A percentile compares a stretch with the other conserved stretches of the same genome.
These are phyloP conservation scores for Crocidura indochinensis DNA, from an alignment of 2,797 vertebrate genomes.

Conservation along the genomic window DNA sequence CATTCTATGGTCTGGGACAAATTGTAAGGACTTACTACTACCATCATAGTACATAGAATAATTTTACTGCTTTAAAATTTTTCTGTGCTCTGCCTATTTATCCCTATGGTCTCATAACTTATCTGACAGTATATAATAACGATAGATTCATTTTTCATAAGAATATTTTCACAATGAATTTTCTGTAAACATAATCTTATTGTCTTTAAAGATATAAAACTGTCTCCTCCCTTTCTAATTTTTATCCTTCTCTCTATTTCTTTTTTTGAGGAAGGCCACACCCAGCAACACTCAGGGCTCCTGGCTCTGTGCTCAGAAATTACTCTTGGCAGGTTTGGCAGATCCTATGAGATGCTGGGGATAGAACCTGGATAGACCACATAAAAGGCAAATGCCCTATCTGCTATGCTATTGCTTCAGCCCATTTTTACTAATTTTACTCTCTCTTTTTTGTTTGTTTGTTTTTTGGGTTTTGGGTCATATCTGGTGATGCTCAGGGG, in stretches of 20 bases:
- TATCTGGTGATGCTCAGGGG: no score
- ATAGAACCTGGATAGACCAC: no score
- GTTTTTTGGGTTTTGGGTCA: no score
- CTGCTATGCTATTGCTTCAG: no score
- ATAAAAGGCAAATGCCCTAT: no score
- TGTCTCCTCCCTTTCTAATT: background rate
- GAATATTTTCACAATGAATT: conserved; percentile 15
- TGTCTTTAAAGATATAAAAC: background rate
- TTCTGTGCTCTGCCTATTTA: background rate
- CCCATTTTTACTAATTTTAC: no score
- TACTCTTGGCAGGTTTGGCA: no score
- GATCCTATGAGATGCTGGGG: no score
- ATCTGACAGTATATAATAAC: background rate
- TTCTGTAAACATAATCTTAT: conserved; percentile 25
- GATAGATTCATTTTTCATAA: conserved; percentile 8
- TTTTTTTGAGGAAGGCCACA: no score
- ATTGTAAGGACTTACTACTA: background rate
- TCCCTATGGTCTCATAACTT: background rate
- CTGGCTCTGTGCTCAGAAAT: no score
- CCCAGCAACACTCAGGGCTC: no score
- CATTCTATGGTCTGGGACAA: background rate
- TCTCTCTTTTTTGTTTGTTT: no score
- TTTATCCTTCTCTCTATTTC: background rate
- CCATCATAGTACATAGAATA: background rate
- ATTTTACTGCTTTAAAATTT: background rate